Evolutionary conservation across 1,140 invertebrate genomes (phyloP).

Genomic region (Temnothorax longispinosus): DNA sequence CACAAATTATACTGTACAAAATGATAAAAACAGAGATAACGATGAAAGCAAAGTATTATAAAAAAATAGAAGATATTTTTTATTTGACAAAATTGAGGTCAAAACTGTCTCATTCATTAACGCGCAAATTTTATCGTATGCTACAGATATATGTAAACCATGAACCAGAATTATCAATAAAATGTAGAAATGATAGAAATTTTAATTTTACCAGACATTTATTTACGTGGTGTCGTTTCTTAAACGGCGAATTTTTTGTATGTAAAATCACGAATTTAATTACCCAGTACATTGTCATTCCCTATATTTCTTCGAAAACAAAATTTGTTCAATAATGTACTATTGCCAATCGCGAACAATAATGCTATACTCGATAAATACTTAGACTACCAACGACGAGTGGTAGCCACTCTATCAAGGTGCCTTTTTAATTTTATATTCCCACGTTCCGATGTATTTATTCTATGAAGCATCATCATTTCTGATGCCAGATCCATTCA

Average conservation of each 20-base stretch:
- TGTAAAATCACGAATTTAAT: conserved; percentile 32
- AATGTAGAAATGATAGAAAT: not conserved
- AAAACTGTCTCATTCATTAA: not conserved
- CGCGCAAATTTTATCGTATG: not conserved
- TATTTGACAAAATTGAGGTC: not conserved
- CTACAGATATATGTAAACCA: not conserved
- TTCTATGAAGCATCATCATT: conserved; percentile 38
- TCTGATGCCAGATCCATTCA: conserved; percentile 50
- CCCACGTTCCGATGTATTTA: conserved; percentile 30
- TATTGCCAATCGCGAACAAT: conserved; percentile 5
- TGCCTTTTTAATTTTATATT: conserved; percentile 55
- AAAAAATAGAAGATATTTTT: not conserved
- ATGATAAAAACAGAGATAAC: not conserved
- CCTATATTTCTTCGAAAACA: not conserved
- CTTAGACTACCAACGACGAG: conserved; percentile 47
- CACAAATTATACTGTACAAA: not conserved
- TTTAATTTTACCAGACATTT: not conserved
- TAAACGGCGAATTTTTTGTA: not conserved
- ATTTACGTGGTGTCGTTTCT: not conserved
- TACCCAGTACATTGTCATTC: not conserved
- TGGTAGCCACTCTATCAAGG: conserved; percentile 44
- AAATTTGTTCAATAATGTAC: conserved; percentile 13
- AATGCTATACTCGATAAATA: conserved; percentile 21
- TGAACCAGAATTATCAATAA: too few species aligned
- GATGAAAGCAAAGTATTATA: not conserved